Base-by-base conservation (phyloP, 1,140 invertebrate genomes). In the Micrasema minimum region DNA sequence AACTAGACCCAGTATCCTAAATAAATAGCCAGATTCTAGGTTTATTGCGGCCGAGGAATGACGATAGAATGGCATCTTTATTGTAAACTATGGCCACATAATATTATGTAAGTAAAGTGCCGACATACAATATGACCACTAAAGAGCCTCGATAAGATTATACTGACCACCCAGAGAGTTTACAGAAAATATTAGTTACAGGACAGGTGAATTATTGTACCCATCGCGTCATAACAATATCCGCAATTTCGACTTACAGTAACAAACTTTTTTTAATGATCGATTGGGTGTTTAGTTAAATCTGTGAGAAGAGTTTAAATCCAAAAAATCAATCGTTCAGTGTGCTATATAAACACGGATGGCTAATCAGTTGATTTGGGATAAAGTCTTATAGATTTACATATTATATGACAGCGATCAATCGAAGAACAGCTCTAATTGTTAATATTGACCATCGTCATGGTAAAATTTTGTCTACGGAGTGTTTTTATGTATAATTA, bases 71-170 rank as follows among this genome's bases (percentile, higher is more conserved):
- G 67, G 41, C 31, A 69, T 59, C 46, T 69, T 67, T 69, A 53
- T 69, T 31, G 26, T 31, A 31, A 31, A 31, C 26, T 7, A 38
- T 23, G n/a, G 41, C n/a, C 31, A 31, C 22, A 18, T 46, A 59
- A 37, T 18, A 57, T 59, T 14, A 16, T 16, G 35, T 5, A 38
- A 53, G 48, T 38, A 37, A 41, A 22, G 20, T 50, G 68, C 72
- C 62, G 68, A 74, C 71, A 72, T 53, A 57, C 69, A 62, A 68
- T 55, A 68, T 55, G 62, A 62, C 48, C 61, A 69, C 69, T 72
- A 69, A 71, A 72, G 57, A 41, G 12, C 10, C 9, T 50, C 35
- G 69, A 71, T 74, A 71, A 74, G 72, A 74, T 71, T 65, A 43
- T 18, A 6, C 16, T 66, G 72, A 67, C 72, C 72, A 74, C 72